Base-by-base conservation (phyloP, 2,113 vertebrate species). In the Clarias gariepinus region DNA sequence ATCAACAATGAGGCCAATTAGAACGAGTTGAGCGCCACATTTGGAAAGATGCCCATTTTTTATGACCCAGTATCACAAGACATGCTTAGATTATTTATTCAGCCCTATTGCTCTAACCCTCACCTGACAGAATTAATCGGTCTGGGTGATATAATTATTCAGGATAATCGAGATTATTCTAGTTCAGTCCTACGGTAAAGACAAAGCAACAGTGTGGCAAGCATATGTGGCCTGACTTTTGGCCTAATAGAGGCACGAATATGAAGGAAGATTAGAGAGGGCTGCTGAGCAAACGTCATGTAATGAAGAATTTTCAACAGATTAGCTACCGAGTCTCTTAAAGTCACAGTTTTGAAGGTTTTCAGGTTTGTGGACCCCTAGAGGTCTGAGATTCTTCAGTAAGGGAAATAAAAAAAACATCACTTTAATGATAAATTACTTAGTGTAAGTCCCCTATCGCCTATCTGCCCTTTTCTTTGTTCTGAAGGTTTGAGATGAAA, bases 1-100 rank as follows among this genome's bases (percentile, higher is more conserved):
- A 95, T 94, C 93, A 91, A 91, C 94, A 95, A 94, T 93, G 91
- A 94, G 94, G 93, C 92, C 94, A 94, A 94, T 94, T 95, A 93
- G 91, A 93, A 84, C 74, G 89, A 93, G 90, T 91, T 91, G 90
- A 93, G 94, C 93, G 85, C 88, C 91, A 90, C 87, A 87, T 90
- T 90, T 93, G 94, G 92, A 94, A 92, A 91, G 87, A 91, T 93
- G 93, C 92, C 94, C 90, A 91, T 94, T 91, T 91, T 94, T 94
- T 93, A 92, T 80, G 87, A 89, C 71, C 28, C 85, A 57, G 30
- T 90, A 92, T 91, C 91, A 94, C 87, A 85, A 91, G 91, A 91
- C 90, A 86, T 84, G 81, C 86, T 78, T 88, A 86, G 91, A 92
- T 95, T 93, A 94, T 93, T 94, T 93, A 92, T 87, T 87, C 84